Evolutionary conservation across 92 coral and sea anemone genomes (phyloP).

Genomic region (Parazoanthus swiftii): DNA sequence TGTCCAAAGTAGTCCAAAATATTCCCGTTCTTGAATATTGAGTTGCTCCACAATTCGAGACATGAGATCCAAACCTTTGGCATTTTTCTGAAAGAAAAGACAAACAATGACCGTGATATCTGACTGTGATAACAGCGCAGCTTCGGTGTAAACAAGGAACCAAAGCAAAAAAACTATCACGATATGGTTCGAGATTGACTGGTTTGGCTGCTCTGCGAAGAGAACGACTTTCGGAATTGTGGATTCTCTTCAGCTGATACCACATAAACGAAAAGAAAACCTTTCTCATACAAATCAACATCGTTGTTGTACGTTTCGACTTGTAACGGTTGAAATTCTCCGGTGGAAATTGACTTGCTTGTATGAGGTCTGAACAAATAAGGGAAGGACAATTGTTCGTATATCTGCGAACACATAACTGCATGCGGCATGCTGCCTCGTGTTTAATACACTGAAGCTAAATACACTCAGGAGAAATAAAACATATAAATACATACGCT

Average conservation of each 20-base stretch:
- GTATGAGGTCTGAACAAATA: slow-evolving; percentile 39
- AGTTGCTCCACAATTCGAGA: slow-evolving; percentile 81
- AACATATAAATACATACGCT: not conserved
- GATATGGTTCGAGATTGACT: not conserved
- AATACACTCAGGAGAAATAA: not conserved
- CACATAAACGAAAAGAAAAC: not conserved
- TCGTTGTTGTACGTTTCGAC: not conserved
- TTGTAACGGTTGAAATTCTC: not conserved
- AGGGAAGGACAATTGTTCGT: not conserved
- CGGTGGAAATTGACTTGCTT: not conserved
- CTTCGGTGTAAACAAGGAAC: not conserved
- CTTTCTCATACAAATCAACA: not conserved
- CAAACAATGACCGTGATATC: slow-evolving; percentile 5
- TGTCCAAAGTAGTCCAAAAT: slow-evolving; percentile 86
- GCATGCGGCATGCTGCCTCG: not conserved
- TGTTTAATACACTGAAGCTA: not conserved
- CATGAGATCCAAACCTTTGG: slow-evolving; percentile 89
- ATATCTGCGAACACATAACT: not conserved
- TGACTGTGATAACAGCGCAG: not conserved
- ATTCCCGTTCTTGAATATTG: slow-evolving; percentile 85
- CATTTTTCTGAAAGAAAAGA: slow-evolving; percentile 77
- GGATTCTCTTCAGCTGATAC: not conserved
- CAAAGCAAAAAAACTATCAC: slow-evolving; percentile 1
- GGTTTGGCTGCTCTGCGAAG: not conserved
- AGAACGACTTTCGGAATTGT: not conserved